These are phyloP conservation scores for Orgyia antiqua DNA, from an alignment of 2,888 invertebrate species.

Conservation along the genomic window DNA sequence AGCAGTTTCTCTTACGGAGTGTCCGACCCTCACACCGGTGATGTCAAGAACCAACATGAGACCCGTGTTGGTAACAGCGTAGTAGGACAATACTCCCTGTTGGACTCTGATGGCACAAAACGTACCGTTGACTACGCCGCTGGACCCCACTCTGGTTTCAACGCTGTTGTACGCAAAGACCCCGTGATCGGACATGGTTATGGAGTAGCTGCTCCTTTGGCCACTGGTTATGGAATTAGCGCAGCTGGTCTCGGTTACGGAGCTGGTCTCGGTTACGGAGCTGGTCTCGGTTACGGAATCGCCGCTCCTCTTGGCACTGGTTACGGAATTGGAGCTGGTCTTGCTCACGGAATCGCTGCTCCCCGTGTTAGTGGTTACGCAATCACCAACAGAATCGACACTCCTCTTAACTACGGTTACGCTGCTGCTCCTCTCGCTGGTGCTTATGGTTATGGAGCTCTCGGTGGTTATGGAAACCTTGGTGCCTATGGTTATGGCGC, in stretches of 20 bases:
- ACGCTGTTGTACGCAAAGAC: constrained; percentile 74
- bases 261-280: neutral
- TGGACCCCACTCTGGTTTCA: constrained; percentile 73
- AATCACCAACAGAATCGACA: constrained; percentile 13
- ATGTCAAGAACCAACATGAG: constrained; percentile 79
- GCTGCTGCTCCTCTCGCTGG: constrained; percentile 26
- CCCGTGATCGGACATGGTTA: constrained; percentile 41
- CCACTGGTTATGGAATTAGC: constrained; percentile 21
- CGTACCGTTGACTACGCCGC: constrained; percentile 80
- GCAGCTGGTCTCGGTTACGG: neutral
- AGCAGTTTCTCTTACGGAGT: constrained; percentile 70
- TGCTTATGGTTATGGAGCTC: no score
- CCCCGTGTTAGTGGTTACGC: constrained; percentile 15
- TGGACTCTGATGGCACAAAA: constrained; percentile 79
- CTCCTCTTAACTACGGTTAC: constrained; percentile 12
- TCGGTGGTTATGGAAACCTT: constrained; percentile 10
- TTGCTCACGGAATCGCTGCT: neutral
- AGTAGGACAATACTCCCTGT: constrained; percentile 66
- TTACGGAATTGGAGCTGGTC: neutral
- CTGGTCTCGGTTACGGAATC: constrained; percentile 1
- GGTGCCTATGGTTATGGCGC: no score
- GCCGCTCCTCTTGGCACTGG: constrained; percentile 18
- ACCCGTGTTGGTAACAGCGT: constrained; percentile 80
- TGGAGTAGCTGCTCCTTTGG: constrained; percentile 38
- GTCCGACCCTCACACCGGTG: constrained; percentile 69